Base-by-base conservation (phyloP, 2,113 vertebrate species). In the Psilopsiagon aurifrons region DNA sequence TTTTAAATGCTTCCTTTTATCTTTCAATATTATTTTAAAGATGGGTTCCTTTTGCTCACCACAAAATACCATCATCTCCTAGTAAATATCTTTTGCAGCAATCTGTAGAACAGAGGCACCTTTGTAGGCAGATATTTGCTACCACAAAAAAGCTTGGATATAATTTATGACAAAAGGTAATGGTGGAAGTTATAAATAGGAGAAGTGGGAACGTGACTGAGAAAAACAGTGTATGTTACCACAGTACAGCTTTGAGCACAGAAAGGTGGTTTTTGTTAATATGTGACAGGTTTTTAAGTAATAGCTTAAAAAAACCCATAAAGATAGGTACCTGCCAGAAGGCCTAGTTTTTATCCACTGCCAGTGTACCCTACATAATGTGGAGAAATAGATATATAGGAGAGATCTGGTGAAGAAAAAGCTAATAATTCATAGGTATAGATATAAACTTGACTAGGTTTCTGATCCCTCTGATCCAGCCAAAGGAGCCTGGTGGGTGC, bases 1-100 rank as follows among this genome's bases (percentile, higher is more conserved):
- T 92, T 88, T 93, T 66, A 83, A 96, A 73, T 76, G 49, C 17
- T 92, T 94, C 35, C 12, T 86, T 88, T 88, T 86, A 59, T 70
- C 64, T 92, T 94, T 88, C 39, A 55, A 5, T 76, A 81, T 84
- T 78, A 78, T 75, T 93, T 94, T 88, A 66, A 80, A 92, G 24
- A 11, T 82, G 27, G 17, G 14, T 25, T 95, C 29, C 54, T 78
- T 78, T 92, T 84, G 33, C 46, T 88, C 86, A 23, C 31, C 39
- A 52, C 60, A 88, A 88, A 96, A 80, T 84, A 35, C 8, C 55
- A 35, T 83, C 43, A 22, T 51, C 39, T 83, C 74, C 29, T 67
- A 74, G 27, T 68, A 94, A 90, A 78, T 78, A 37, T n/a, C 28
- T 92, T 95, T 90, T 75, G 31, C 43, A 73, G 44, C 29, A 66